phyloP scores from a whole-genome alignment of 1,140 invertebrate genomes.

The Drosophila navojoa region DNA sequence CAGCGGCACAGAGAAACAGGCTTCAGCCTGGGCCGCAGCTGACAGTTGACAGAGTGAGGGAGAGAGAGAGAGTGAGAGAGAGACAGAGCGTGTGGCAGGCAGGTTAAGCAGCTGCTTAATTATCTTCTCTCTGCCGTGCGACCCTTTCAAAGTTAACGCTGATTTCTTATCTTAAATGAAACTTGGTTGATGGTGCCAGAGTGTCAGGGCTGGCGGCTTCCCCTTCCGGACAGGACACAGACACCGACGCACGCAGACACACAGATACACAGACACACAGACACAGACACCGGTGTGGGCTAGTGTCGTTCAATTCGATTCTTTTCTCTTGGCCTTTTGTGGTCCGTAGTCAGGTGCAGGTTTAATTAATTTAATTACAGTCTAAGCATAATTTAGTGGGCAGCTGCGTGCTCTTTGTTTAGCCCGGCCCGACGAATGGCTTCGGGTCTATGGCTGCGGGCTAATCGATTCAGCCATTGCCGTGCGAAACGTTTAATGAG shows the following conservation, averaged over 20 bases:
- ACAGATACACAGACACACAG: constrained; percentile 4
- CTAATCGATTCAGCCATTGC: constrained; percentile 34
- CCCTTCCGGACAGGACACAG: constrained; percentile 48
- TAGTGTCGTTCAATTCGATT: constrained; percentile 53
- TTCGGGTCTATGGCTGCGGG: constrained; percentile 2
- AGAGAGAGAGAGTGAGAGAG: neutral
- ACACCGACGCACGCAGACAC: too few relatives aligned
- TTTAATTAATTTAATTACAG: constrained; percentile 82
- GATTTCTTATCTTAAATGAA: constrained; percentile 80
- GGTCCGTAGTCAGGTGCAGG: constrained; percentile 62
- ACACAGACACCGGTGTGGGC: neutral
- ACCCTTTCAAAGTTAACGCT: constrained; percentile 56
- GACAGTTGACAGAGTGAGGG: constrained; percentile 23
- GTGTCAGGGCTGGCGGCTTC: constrained; percentile 25
- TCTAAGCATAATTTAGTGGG: constrained; percentile 80
- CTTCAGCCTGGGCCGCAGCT: constrained; percentile 16
- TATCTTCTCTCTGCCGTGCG: constrained; percentile 52
- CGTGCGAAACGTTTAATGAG: constrained; percentile 32
- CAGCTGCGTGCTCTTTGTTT: constrained; percentile 66
- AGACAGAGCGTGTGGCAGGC: neutral
- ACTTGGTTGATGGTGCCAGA: constrained; percentile 54
- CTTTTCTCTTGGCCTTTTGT: constrained; percentile 46
- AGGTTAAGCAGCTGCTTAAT: constrained; percentile 74
- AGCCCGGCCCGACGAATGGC: constrained; percentile 7
- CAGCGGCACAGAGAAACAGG: neutral